These are phyloP conservation scores for Synanthedon myopaeformis DNA, from an alignment of 2,888 invertebrate species.

Conservation along the genomic window DNA sequence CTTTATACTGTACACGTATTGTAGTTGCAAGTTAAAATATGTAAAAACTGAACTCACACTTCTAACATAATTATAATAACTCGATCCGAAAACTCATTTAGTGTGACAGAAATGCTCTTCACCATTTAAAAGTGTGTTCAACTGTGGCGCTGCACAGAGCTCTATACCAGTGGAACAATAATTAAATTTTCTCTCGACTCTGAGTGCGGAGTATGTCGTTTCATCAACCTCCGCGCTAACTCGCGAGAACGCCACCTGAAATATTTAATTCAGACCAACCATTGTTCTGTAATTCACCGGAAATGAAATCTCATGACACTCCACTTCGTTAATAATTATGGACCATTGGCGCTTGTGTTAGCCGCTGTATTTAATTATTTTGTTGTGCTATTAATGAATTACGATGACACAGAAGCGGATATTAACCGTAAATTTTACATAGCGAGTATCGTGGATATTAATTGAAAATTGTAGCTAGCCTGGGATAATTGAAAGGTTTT, in stretches of 20 bases:
- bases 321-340: constrained; percentile 4
- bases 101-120: constrained; percentile 49
- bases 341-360: not conserved
- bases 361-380: not conserved
- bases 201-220: constrained; percentile 53
- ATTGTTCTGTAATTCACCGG: constrained; percentile 43
- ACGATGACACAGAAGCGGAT: no score
- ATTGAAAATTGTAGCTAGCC: not conserved
- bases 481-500: not conserved
- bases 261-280: constrained; percentile 49
- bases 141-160: constrained; percentile 28
- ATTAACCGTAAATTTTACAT: no score
- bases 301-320: constrained; percentile 43
- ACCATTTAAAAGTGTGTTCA: constrained; percentile 57
- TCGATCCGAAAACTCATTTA: constrained; percentile 49
- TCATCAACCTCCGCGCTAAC: constrained; percentile 55
- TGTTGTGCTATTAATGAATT: not conserved
- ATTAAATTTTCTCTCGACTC: constrained; percentile 58
- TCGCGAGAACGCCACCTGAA: constrained; percentile 49
- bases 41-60: not conserved
- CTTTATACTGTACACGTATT: no score
- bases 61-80: constrained; percentile 36
- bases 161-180: constrained; percentile 46
- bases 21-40: no score
- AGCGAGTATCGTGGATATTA: no score